A percentile compares a stretch with the other conserved stretches of the same genome.
These are phyloP conservation scores for Merluccius polli DNA, from an alignment of 2,797 vertebrate genomes.

Conservation along the genomic window DNA sequence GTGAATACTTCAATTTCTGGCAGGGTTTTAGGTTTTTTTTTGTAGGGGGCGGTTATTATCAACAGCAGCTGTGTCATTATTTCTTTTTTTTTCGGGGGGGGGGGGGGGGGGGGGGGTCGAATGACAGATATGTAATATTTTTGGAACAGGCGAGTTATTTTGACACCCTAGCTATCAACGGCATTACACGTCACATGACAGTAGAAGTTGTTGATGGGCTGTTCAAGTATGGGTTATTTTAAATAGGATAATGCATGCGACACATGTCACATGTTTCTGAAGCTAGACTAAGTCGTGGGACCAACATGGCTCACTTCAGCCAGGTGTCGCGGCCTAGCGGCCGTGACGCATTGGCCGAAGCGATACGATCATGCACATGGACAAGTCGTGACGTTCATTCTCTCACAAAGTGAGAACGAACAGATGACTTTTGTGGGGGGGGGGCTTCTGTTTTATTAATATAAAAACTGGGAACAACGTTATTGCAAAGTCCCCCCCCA, in stretches of 20 bases:
- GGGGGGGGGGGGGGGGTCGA: not conserved
- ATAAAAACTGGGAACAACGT: not conserved
- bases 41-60: not conserved
- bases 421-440: not conserved
- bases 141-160: not conserved
- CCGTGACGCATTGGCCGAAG: not conserved
- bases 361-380: too few relatives aligned
- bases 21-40: constrained; percentile 4
- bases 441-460: not conserved
- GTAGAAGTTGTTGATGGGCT: too few relatives aligned
- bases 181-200: not conserved
- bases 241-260: not conserved
- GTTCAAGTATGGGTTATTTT: too few relatives aligned
- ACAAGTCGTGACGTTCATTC: not conserved
- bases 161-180: not conserved
- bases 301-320: not conserved
- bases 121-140: not conserved
- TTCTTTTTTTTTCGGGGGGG: too few relatives aligned
- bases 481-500: not conserved
- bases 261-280: not conserved
- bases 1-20: constrained; percentile 49
- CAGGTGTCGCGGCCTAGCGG: not conserved
- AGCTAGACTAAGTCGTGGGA: too few relatives aligned
- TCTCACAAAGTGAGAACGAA: not conserved
- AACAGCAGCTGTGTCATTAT: not conserved